Evolutionary conservation across 2,888 invertebrate species (phyloP), one percentile per base, ranked within the genome.

Genomic region (Plemyria rubiginata): DNA sequence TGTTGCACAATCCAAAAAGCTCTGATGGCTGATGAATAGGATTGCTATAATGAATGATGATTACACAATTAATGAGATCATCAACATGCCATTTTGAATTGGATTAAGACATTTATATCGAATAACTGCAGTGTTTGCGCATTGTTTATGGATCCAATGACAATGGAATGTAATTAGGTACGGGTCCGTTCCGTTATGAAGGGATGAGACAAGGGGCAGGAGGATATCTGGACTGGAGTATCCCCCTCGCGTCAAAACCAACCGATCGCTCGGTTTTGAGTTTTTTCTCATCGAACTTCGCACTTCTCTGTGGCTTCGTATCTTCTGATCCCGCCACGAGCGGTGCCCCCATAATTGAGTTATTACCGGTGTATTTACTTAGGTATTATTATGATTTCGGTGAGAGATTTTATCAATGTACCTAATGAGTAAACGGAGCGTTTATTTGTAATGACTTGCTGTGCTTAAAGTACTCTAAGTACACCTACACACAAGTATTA

Each of bases 291-390:
- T 86, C 81, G 55, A 65, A 54, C 57, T 60, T 57, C 56, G 32
- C 60, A 57, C 41, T 61, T 22, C 38, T 50, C 75, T 64, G 61
- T 68, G 73, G 68, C 67, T 70, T 74, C 77, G 76, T 82, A 81
- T 83, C 72, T 57, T 61, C 38, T 55, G 41, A 62, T 67, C 64
- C 73, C 70, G 76, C 78, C 78, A 75, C 80, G 74, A 86, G 87
- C 80, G 80, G 80, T 82, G 82, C 85, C 86, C 80, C 71, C 82
- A 80, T 90, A 91, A 91, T 91, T 88, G 86, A 90, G 89, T 90
- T 90, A 90, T 90, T 89, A 87, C 79, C 80, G 76, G 77, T 76
- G 78, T 86, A 82, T 85, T 87, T 85, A 84, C 85, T 78, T 81
- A 71, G 66, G 79, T 79, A 83, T 87, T 85, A 84, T 73, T 73